These are phyloP conservation scores for Montipora cactus DNA, from an alignment of 64 coral and sea anemone species.

Conservation along the genomic window DNA sequence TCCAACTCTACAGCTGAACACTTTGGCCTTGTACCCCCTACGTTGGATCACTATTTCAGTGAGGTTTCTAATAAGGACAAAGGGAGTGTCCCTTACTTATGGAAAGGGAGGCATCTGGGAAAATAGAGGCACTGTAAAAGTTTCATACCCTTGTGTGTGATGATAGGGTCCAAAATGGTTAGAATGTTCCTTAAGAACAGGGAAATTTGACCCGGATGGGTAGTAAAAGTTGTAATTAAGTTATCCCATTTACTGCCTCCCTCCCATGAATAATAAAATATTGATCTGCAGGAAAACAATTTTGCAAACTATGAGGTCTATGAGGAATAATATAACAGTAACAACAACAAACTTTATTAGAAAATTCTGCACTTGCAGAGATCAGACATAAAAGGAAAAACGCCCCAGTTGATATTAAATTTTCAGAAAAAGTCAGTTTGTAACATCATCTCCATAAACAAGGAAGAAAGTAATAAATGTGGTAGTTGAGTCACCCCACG, in stretches of 20 bases:
- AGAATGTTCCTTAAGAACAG: conserved; percentile 56
- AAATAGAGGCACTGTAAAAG: conserved; percentile 53
- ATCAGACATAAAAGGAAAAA: neutral
- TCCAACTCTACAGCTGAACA: conserved; percentile 82
- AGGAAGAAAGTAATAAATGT: no score
- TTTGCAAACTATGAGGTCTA: conserved; percentile 37
- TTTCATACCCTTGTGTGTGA: conserved; percentile 48
- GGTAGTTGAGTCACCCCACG: no score
- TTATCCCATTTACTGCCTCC: conserved; percentile 40
- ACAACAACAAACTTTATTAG: conserved; percentile 17
- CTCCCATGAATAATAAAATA: conserved; percentile 20
- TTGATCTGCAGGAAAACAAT: conserved; percentile 41
- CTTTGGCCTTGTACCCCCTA: conserved; percentile 75
- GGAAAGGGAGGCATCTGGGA: conserved; percentile 9
- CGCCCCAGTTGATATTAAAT: conserved; percentile 7
- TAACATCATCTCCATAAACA: no score
- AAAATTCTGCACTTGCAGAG: neutral
- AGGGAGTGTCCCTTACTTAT: conserved; percentile 56
- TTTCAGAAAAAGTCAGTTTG: conserved; percentile 52
- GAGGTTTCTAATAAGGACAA: conserved; percentile 71
- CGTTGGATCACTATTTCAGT: conserved; percentile 74
- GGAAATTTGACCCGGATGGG: conserved; percentile 44
- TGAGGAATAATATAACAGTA: conserved; percentile 23
- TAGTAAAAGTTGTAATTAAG: conserved; percentile 33
- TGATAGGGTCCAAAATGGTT: conserved; percentile 10